Conservation (phyloP, 2,888 invertebrate species). For the Polylopha cassiicola region DNA sequence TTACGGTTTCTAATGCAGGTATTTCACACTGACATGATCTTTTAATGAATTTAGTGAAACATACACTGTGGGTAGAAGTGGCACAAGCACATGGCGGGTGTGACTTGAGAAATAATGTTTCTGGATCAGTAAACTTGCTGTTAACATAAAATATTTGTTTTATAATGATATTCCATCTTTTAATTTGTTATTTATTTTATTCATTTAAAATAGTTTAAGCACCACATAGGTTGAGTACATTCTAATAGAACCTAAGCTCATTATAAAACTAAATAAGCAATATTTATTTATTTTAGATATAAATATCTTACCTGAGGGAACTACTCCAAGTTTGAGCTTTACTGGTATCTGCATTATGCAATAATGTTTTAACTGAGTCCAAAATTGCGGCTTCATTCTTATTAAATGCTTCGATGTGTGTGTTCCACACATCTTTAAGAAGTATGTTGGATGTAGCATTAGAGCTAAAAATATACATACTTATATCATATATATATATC, state of each 20-base stretch:
- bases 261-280: no score
- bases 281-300: no score
- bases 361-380: constrained; percentile 33
- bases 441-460: constrained; percentile 46
- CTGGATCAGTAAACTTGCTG: constrained; percentile 48
- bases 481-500: no score
- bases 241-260: no score
- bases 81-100: constrained; percentile 39
- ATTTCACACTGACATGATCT: constrained; percentile 48
- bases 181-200: no score
- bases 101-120: constrained; percentile 40
- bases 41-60: constrained; percentile 33
- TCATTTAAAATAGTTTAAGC: no score
- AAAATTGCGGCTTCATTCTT: constrained; percentile 34
- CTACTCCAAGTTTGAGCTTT: constrained; percentile 47
- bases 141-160: constrained; percentile 30
- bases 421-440: constrained; percentile 43
- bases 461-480: constrained; percentile 52
- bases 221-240: no score
- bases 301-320: constrained; percentile 41
- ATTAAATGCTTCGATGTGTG: constrained; percentile 35
- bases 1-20: constrained; percentile 25
- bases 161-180: no score
- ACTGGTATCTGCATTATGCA: constrained; percentile 35
- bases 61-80: constrained; percentile 16